phyloP scores from a whole-genome alignment of 2,888 invertebrate species.

The Chrysina gloriosa region DNA sequence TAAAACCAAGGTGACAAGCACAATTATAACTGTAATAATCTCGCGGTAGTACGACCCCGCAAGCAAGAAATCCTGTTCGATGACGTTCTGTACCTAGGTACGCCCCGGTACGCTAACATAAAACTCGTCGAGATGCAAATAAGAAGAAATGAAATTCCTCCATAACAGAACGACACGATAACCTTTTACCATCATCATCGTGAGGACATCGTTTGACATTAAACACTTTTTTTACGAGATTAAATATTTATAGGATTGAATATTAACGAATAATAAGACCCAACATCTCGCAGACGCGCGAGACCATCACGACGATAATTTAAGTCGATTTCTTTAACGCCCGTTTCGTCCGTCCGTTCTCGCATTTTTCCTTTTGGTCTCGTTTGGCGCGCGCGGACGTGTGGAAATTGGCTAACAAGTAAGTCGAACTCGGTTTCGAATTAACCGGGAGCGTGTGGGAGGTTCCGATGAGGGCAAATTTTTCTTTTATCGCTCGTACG shows the following conservation, averaged over 20 bases:
- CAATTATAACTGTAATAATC: too few species aligned
- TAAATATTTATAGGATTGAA: slow-evolving; percentile 27
- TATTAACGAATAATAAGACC: slow-evolving; percentile 9
- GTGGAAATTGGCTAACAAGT: neutral
- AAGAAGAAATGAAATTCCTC: slow-evolving; percentile 28
- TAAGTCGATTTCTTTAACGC: neutral
- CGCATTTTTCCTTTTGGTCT: neutral
- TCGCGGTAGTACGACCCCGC: too few species aligned
- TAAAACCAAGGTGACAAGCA: too few species aligned
- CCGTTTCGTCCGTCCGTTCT: neutral
- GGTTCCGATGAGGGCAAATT: neutral
- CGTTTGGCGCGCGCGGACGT: neutral
- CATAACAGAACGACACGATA: slow-evolving; percentile 15
- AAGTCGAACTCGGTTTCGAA: neutral
- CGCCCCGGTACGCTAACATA: slow-evolving; percentile 2
- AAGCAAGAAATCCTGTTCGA: too few species aligned
- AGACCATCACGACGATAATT: neutral
- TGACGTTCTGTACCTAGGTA: slow-evolving; percentile 10
- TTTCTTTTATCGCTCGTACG: slow-evolving; percentile 1
- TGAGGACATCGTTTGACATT: slow-evolving; percentile 35
- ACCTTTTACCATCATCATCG: slow-evolving; percentile 8
- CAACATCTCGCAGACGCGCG: neutral
- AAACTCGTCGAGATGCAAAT: slow-evolving; percentile 5
- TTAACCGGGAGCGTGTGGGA: neutral
- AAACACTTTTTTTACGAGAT: slow-evolving; percentile 24